phyloP scores from a whole-genome alignment of 1,140 invertebrate species.

The Pseudoatta argentina region DNA sequence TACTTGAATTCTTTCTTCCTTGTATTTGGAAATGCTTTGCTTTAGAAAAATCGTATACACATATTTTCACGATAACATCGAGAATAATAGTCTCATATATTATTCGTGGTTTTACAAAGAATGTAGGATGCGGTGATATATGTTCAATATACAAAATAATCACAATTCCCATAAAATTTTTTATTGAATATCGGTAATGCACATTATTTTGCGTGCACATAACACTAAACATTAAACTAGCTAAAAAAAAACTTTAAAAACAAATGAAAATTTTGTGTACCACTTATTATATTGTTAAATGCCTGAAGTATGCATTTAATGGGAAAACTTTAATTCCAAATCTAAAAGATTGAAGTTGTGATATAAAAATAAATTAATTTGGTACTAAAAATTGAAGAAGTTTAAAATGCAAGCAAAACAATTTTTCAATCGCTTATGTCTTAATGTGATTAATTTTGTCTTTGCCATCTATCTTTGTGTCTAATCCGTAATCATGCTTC shows the following conservation, averaged over 20 bases:
- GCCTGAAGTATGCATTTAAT: not conserved
- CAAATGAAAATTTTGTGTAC: not conserved
- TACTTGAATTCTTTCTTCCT: conserved; percentile 15
- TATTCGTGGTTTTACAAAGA: not conserved
- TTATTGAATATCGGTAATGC: not conserved
- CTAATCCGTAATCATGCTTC: not conserved
- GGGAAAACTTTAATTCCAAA: not conserved
- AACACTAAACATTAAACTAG: not conserved
- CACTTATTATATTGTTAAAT: not conserved
- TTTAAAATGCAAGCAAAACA: not conserved
- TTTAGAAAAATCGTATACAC: not conserved
- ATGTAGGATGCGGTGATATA: not conserved
- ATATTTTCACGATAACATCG: not conserved
- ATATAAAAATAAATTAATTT: not conserved
- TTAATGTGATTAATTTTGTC: not conserved
- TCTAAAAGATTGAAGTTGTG: not conserved
- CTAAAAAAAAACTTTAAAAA: not conserved
- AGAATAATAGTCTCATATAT: not conserved
- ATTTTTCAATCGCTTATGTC: not conserved
- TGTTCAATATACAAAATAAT: not conserved
- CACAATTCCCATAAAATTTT: not conserved
- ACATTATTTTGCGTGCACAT: not conserved
- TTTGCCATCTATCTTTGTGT: not conserved
- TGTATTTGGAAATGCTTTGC: not conserved
- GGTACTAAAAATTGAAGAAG: not conserved